A percentile compares a stretch with the other conserved stretches of the same genome.
These are phyloP conservation scores for Anodontia alba DNA, from an alignment of 2,888 invertebrate genomes.

Conservation along the genomic window DNA sequence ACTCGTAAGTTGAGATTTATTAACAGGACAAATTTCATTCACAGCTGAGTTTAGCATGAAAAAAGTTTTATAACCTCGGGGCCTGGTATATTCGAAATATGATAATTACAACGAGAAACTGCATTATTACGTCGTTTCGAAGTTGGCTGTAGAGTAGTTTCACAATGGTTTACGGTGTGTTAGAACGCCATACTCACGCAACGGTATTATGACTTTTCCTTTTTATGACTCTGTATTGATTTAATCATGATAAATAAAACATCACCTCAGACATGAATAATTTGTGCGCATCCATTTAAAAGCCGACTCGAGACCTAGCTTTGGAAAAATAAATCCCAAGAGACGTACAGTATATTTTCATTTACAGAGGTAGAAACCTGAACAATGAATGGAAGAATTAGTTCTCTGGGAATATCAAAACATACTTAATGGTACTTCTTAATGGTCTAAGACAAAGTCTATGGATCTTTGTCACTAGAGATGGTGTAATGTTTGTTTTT, in stretches of 20 bases:
- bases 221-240: constrained; percentile 62
- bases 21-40: too few relatives aligned
- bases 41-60: too few relatives aligned
- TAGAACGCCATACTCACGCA: constrained; percentile 12
- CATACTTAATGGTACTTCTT: constrained; percentile 1
- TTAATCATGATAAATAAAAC: constrained; percentile 63
- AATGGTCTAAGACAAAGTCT: background rate
- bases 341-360: constrained; percentile 7
- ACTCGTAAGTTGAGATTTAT: too few relatives aligned
- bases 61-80: too few relatives aligned
- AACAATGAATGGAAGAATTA: constrained; percentile 17
- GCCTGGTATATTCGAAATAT: too few relatives aligned
- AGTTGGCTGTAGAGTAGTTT: background rate
- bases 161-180: constrained; percentile 27
- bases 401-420: background rate
- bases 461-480: background rate
- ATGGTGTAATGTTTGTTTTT: too few relatives aligned
- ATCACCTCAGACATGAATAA: constrained; percentile 65
- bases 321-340: constrained; percentile 37
- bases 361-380: background rate
- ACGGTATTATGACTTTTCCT: constrained; percentile 14
- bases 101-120: too few relatives aligned
- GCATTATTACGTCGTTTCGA: too few relatives aligned
- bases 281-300: constrained; percentile 65
- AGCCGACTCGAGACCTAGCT: constrained; percentile 40